Evolutionary conservation across 2,113 vertebrate genomes (phyloP).

Genomic region (Arothron firmamentum): DNA sequence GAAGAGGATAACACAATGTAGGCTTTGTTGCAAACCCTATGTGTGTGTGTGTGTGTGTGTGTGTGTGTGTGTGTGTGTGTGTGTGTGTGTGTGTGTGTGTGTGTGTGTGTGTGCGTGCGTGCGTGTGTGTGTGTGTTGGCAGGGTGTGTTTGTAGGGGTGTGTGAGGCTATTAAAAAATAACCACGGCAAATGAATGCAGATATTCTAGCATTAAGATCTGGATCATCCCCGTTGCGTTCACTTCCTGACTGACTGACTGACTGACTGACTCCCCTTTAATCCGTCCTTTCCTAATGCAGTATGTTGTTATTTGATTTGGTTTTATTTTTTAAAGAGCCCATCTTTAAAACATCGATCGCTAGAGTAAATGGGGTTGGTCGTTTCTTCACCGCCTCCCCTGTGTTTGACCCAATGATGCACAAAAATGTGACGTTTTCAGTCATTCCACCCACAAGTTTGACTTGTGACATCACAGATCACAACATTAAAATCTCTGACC

Average conservation of each 20-base stretch:
- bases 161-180: conserved; percentile 42
- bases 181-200: conserved; percentile 50
- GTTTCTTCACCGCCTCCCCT: no score
- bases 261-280: no score
- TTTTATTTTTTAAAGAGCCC: no score
- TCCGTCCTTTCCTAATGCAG: no score
- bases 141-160: conserved; percentile 1
- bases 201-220: conserved; percentile 32
- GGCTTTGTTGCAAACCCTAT: conserved; percentile 54
- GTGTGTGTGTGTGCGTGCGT: conserved; percentile 12
- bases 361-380: no score
- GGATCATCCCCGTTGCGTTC: conserved; percentile 54
- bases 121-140: conserved; percentile 12
- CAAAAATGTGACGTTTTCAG: no score
- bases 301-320: no score
- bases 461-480: no score
- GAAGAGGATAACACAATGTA: conserved; percentile 52
- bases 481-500: no score
- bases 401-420: no score
- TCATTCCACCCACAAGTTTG: no score
- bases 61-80: conserved; percentile 1
- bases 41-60: conserved; percentile 15
- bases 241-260: not conserved
- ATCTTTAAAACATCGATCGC: no score
- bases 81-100: conserved; percentile 18